Evolutionary conservation across 2,888 invertebrate genomes (phyloP).

Genomic region (Chirona hameri): DNA sequence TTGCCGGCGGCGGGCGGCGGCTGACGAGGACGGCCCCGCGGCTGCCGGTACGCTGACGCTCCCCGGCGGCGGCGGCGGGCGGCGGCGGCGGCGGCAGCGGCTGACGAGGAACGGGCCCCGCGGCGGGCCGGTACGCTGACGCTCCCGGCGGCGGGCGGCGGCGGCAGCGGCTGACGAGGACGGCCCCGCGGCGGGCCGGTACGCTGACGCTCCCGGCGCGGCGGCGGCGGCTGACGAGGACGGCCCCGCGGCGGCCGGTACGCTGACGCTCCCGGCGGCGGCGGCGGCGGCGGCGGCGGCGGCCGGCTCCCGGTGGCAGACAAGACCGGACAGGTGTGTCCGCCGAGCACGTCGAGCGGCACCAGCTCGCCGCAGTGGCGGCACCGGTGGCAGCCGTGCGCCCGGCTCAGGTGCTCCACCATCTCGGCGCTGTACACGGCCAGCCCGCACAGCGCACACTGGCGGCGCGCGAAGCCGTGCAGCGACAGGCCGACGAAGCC

Average conservation of each 20-base stretch:
- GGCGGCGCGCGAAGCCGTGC: slow-evolving; percentile 5
- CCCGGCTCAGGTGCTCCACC: not conserved
- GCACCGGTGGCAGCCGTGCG: not conserved
- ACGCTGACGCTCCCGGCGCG: not conserved
- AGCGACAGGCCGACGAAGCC: slow-evolving; percentile 5
- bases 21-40: not conserved
- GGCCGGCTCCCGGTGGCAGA: not conserved
- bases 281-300: not conserved
- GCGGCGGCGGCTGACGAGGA: not conserved
- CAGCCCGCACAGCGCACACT: not conserved
- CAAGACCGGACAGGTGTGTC: not conserved
- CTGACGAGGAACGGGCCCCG: no score
- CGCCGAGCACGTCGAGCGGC: not conserved
- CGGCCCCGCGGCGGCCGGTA: not conserved
- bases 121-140: not conserved
- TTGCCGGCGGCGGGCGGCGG: not conserved
- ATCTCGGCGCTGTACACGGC: slow-evolving; percentile 9
- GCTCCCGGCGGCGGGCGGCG: not conserved
- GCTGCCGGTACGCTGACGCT: not conserved
- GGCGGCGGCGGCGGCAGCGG: not conserved
- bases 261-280: not conserved
- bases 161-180: not conserved
- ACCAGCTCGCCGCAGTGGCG: not conserved
- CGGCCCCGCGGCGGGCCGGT: not conserved
- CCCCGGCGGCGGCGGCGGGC: not conserved